Evolutionary conservation across 2,797 vertebrate species (phyloP), one percentile per base, ranked within the genome.

Genomic region (Vireo griseus): DNA sequence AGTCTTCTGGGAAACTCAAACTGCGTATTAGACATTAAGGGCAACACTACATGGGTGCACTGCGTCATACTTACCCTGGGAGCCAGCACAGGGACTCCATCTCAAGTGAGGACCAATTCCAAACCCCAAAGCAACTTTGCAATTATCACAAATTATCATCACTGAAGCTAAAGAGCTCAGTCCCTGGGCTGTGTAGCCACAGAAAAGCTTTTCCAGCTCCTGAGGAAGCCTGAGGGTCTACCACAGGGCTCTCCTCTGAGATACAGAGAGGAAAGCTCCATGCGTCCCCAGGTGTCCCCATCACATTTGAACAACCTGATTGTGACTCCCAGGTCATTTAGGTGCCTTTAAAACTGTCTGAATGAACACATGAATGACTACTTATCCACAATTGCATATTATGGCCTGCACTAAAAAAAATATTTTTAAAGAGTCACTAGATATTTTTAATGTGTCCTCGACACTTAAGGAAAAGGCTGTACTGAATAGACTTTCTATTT

Each of bases 401-500:
- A 89, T 44, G 25, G 47, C 26, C 37, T 67, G 8, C 19, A 76
- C 67, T 62, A 55, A 39, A 74, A 45, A 7, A 55, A n/a, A 2
- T 21, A 13, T n/a, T 50, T 76, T 24, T 26, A 3, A 77, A 88
- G 22, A 47, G 25, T 69, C 59, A 57, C 69, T 69, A 47, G 59
- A 24, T 88, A 92, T 74, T 91, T 96, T 92, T 89, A 82, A 92
- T 45, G 25, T 40, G 14, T 40, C 12, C 71, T 78, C 1, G 0
- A 69, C 15, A 40, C 29, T 82, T 84, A 33, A 63, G 37, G 20
- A 91, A 92, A 92, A 90, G 57, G 13, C 45, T 55, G 17, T 48
- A 73, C 50, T 57, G 28, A 69, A 45, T 42, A 90, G 62, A 44
- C 33, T 73, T 90, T 40, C 79, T 92, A 51, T 81, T 92, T 92